These are phyloP conservation scores for Eudyptes chrysolophus DNA, from an alignment of 2,113 vertebrate genomes.

Conservation along the genomic window DNA sequence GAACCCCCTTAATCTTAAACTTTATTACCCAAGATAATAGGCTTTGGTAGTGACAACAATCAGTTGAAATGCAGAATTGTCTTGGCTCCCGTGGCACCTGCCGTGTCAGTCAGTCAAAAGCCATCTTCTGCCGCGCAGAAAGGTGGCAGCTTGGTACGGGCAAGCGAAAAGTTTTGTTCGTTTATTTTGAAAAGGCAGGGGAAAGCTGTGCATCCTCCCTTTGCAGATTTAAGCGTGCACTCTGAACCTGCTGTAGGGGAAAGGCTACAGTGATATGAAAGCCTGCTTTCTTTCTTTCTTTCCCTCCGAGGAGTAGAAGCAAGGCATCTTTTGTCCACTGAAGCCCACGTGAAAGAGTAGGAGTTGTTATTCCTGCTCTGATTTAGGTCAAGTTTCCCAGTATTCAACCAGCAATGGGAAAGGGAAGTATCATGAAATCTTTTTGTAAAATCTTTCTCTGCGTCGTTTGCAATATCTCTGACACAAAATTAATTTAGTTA, in stretches of 20 bases:
- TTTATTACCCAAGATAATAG: constrained; percentile 77
- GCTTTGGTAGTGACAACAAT: constrained; percentile 69
- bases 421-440: background rate
- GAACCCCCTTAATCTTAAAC: constrained; percentile 77
- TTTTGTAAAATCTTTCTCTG: background rate
- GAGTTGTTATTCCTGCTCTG: background rate
- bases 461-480: background rate
- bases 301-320: background rate
- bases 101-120: constrained; percentile 61
- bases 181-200: background rate
- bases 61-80: constrained; percentile 70
- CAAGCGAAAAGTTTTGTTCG: background rate
- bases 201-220: background rate
- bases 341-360: background rate
- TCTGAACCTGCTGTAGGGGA: background rate
- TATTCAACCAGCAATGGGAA: background rate
- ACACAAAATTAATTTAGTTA: background rate
- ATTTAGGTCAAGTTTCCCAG: background rate
- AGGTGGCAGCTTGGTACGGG: background rate
- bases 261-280: background rate
- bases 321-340: background rate
- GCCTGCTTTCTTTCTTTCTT: background rate
- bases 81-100: constrained; percentile 68
- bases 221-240: background rate
- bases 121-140: background rate